phyloP scores from a whole-genome alignment of 2,888 invertebrate genomes.

The Rhyacophila evoluta region DNA sequence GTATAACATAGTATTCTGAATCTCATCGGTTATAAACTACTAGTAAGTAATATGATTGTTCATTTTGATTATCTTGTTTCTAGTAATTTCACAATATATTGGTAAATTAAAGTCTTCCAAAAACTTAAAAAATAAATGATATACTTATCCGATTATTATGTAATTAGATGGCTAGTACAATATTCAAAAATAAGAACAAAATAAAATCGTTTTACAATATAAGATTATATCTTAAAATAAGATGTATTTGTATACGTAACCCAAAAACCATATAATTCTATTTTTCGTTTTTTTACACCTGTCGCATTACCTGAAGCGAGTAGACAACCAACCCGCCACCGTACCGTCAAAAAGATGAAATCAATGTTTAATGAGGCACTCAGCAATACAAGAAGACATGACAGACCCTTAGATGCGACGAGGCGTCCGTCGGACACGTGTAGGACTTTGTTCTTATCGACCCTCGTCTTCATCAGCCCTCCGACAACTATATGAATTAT shows the following conservation, averaged over 20 bases:
- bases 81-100: no score
- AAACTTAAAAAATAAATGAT: no score
- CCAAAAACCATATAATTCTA: background rate
- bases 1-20: no score
- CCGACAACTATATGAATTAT: slow-evolving; percentile 50
- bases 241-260: background rate
- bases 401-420: slow-evolving; percentile 35
- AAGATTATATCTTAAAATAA: no score
- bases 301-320: slow-evolving; percentile 27
- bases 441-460: slow-evolving; percentile 47
- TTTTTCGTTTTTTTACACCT: background rate
- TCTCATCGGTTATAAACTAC: no score
- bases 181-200: no score
- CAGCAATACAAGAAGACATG: slow-evolving; percentile 38
- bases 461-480: slow-evolving; percentile 49
- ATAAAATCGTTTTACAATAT: no score
- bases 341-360: slow-evolving; percentile 46
- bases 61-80: no score
- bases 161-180: no score
- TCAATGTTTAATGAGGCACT: slow-evolving; percentile 52
- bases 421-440: slow-evolving; percentile 34
- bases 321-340: slow-evolving; percentile 33
- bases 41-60: no score
- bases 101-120: no score
- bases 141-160: no score